These are phyloP conservation scores for Erithacus rubecula DNA, from an alignment of 2,797 vertebrate genomes.

Conservation along the genomic window DNA sequence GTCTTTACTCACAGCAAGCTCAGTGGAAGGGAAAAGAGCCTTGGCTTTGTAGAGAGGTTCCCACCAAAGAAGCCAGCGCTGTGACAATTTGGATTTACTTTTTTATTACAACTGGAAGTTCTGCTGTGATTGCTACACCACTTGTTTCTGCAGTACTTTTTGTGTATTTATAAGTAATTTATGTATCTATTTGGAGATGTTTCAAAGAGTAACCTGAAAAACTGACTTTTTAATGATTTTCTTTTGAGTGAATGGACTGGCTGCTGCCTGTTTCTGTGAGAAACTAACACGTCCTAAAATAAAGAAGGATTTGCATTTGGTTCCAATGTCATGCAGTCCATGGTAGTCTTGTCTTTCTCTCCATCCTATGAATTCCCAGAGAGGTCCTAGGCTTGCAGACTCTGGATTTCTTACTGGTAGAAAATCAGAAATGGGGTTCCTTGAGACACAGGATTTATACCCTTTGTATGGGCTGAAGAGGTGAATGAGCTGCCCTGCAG, in stretches of 20 bases:
- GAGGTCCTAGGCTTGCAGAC: neutral
- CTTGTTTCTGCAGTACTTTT: neutral
- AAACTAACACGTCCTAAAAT: constrained; percentile 30
- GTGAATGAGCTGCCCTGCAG: neutral
- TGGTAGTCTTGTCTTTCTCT: neutral
- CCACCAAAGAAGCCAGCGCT: neutral
- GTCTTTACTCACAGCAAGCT: neutral
- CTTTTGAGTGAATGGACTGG: neutral
- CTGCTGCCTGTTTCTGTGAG: neutral
- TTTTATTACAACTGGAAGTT: neutral
- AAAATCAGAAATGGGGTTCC: neutral
- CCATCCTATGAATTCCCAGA: neutral
- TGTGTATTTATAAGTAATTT: constrained; percentile 10
- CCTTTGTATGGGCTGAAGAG: neutral
- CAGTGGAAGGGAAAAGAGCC: neutral
- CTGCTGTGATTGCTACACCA: neutral
- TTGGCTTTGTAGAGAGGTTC: neutral
- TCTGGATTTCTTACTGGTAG: neutral
- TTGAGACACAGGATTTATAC: neutral
- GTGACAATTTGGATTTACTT: neutral
- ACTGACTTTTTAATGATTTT: neutral
- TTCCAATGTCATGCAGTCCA: neutral
- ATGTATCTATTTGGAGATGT: neutral
- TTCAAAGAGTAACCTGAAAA: neutral
- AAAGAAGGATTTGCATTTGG: constrained; percentile 35